Base-by-base conservation (phyloP, 2,113 vertebrate genomes). In the Tautogolabrus adspersus region DNA sequence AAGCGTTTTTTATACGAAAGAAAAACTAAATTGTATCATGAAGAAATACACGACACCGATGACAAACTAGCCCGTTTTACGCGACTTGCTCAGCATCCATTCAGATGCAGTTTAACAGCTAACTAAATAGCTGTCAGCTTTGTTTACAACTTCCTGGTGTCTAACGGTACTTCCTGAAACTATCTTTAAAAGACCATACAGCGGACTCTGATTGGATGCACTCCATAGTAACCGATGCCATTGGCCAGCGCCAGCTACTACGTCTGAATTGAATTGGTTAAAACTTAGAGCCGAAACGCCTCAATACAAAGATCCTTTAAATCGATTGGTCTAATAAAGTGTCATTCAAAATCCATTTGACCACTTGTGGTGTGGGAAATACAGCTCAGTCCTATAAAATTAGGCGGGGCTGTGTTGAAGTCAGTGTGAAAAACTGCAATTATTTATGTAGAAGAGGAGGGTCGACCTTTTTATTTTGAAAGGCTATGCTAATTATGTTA, bases 81-180 rank as follows among this genome's bases (percentile, higher is more conserved):
- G 66, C 56, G 1, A 38, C 68, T 23, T 26, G 42, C 54, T 75
- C 22, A 0, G 56, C 67, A 65, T 72, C 75, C 77, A 79, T 77
- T 42, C 49, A 68, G 55, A 21, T 81, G 52, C 55, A 52, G 55
- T 74, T 34, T 67, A 75, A 75, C 84, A 77, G 79, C 85, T 87
- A 91, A 75, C 85, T 56, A 70, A 81, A 75, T 65, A 81, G 77
- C 89, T 90, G 86, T 88, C 86, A 87, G 88, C 77, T 91, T 92
- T 94, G 90, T 95, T 94, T 93, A 93, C 88, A 88, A 90, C 90
- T 92, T 92, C 90, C 86, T 92, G 89, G 56, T 89, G 79, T 85
- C 88, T 80, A 88, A 87, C 23, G 72, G 58, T 64, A 93, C 93
- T 95, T 95, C 94, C 94, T 84, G 89, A 93, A 93, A 94, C 88